These are phyloP conservation scores for Heliocidaris erythrogramma DNA, from an alignment of 35 echinoderm and acorn worm genomes.

Conservation along the genomic window DNA sequence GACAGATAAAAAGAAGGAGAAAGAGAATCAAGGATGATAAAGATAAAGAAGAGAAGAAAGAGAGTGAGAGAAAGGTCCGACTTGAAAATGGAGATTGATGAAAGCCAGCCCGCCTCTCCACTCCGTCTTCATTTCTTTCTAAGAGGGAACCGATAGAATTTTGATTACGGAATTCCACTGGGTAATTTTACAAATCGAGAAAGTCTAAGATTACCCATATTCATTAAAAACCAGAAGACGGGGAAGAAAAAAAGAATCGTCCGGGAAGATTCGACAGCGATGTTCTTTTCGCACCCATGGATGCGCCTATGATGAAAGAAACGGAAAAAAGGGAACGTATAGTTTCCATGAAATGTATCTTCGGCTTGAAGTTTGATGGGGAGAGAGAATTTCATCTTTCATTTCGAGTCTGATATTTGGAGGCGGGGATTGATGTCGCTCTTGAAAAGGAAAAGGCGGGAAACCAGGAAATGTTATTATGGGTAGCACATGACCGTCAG, in stretches of 20 bases:
- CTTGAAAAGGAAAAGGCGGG: neutral
- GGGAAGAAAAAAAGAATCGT: neutral
- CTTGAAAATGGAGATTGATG: neutral
- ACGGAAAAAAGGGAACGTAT: neutral
- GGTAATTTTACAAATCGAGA: constrained; percentile 45
- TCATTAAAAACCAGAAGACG: neutral
- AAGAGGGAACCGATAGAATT: neutral
- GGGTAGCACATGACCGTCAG: too few relatives aligned
- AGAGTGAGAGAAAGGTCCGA: neutral
- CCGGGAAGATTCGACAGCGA: neutral
- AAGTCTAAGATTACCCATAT: constrained; percentile 36
- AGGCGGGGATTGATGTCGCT: neutral
- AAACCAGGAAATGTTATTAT: neutral
- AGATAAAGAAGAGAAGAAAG: neutral
- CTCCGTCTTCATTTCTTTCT: neutral
- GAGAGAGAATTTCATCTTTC: neutral
- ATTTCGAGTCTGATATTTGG: neutral
- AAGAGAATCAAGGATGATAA: neutral
- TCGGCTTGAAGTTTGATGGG: constrained; percentile 9
- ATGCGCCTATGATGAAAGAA: neutral
- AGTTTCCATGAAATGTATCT: neutral
- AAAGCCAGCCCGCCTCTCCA: neutral
- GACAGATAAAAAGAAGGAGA: too few relatives aligned
- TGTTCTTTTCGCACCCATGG: neutral
- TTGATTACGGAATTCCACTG: constrained; percentile 44